A percentile compares a stretch with the other conserved stretches of the same genome.
Evolutionary conservation across 2,113 vertebrate genomes (phyloP).

Genomic region (Pogona vitticeps): DNA sequence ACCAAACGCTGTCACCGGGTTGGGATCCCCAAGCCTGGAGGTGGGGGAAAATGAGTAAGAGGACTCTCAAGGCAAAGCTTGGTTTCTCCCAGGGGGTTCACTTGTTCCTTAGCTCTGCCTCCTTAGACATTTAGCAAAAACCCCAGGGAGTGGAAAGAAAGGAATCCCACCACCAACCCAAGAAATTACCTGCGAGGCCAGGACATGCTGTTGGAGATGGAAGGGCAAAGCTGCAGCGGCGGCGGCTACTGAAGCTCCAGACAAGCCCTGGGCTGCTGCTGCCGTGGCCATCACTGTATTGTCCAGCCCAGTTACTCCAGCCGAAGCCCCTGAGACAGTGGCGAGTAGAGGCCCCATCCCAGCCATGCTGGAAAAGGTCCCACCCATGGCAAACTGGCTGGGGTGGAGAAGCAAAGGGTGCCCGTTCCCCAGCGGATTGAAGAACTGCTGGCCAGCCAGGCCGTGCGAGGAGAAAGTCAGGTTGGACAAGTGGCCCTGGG

Average conservation of each 20-base stretch:
- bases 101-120: too few relatives aligned
- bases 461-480: constrained; percentile 93
- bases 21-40: not conserved
- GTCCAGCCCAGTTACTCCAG: constrained; percentile 86
- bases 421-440: constrained; percentile 87
- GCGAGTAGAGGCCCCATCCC: constrained; percentile 89
- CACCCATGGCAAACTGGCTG: constrained; percentile 94
- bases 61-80: too few relatives aligned
- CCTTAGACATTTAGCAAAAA: too few relatives aligned
- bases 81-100: too few relatives aligned
- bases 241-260: constrained; percentile 72
- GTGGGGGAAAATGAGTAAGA: too few relatives aligned
- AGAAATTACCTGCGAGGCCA: constrained; percentile 92
- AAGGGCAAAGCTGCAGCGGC: constrained; percentile 87
- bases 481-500: constrained; percentile 87
- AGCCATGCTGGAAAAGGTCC: constrained; percentile 93
- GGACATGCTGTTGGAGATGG: constrained; percentile 95
- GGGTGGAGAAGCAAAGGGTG: constrained; percentile 95
- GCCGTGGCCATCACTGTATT: constrained; percentile 87
- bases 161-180: not conserved
- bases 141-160: too few relatives aligned
- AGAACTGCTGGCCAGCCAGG: constrained; percentile 93
- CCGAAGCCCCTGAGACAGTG: constrained; percentile 85
- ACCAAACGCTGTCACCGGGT: too few relatives aligned
- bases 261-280: constrained; percentile 87